A percentile compares a stretch with the other conserved stretches of the same genome.
Conservation (phyloP, 1,140 invertebrate genomes). For the Drosophila asahinai region DNA sequence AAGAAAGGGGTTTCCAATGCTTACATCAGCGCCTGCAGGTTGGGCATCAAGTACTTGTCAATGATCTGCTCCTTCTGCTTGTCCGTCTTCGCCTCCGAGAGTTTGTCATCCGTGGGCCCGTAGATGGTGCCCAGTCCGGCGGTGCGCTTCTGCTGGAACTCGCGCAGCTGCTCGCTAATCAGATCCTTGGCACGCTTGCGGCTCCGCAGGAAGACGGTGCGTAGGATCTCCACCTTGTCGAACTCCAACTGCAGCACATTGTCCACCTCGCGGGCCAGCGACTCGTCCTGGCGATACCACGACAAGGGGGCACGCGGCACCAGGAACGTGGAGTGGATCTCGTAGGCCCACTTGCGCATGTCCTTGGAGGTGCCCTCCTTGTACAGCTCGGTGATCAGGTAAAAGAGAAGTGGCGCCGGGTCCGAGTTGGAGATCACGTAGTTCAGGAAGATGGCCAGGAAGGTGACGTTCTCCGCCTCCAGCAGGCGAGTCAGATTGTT, state of each 20-base stretch:
- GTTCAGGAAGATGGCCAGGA: constrained; percentile 95
- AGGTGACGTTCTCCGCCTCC: constrained; percentile 89
- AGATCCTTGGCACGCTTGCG: constrained; percentile 93
- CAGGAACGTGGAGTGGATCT: constrained; percentile 98
- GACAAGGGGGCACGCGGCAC: constrained; percentile 95
- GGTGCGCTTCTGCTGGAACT: constrained; percentile 95
- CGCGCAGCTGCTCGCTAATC: constrained; percentile 93
- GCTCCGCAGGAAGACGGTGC: constrained; percentile 95
- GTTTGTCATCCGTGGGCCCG: constrained; percentile 93
- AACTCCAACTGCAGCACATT: constrained; percentile 92
- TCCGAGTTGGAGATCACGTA: constrained; percentile 94
- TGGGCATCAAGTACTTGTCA: constrained; percentile 90
- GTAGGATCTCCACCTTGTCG: constrained; percentile 95
- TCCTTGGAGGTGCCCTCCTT: constrained; percentile 94
- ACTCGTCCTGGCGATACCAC: constrained; percentile 93
- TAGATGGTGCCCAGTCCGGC: constrained; percentile 96
- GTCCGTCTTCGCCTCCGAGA: constrained; percentile 93
- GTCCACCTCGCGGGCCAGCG: constrained; percentile 94
- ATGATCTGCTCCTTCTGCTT: constrained; percentile 92
- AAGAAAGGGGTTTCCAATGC: constrained; percentile 44
- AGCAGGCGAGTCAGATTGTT: constrained; percentile 90
- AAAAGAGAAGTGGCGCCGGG: constrained; percentile 94
- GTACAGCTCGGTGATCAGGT: constrained; percentile 94
- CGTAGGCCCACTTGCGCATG: constrained; percentile 98
- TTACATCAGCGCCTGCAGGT: constrained; percentile 90